Base-by-base conservation (phyloP, 2,888 invertebrate species). In the Acronicta psi region DNA sequence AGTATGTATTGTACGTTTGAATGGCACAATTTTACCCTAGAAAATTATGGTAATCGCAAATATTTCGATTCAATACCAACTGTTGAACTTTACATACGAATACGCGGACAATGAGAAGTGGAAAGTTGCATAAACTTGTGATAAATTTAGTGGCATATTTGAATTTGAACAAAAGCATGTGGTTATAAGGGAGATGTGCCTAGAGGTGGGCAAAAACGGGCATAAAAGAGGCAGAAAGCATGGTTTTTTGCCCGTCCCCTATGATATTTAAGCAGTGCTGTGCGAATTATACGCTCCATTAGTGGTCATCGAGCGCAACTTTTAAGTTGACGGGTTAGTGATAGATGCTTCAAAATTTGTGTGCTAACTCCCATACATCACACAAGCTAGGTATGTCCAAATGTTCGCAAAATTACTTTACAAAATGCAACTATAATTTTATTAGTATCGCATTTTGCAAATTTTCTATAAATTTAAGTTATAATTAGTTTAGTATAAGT, bases 271-370 rank as follows among this genome's bases (percentile, higher is more conserved):
- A 56, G 51, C 34, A 42, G 50, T 50, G 56, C 56, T 42, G 49
- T 58, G 63, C 60, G 66, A 71, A 75, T 78, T 79, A 79, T 76
- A 38, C 75, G 73, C 60, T 56, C 74, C 75, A 81, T 86, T 85
- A 79, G 60, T 59, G 49, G 58, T 60, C 46, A 75, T 67, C 57
- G 42, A 55, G 60, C 42, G 55, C 42, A 73, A 73, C 56, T 67
- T 64, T 59, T 49, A 67, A 51, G 55, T 57, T 67, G 44, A 51
- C 56, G 34, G 23, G 40, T 23, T 43, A 55, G 20, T 52, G 72
- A 75, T 71, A 55, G 75, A 75, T 75, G 59, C 13, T 14, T 14
- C 46, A 31, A 4, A n/a, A 55, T 73, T 11, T 68, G 51, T 55
- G 44, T 47, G 9, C 40, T 10, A 58, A 63, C 65, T 54, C 58